Conservation (phyloP, 2,797 vertebrate genomes). For the Petrocephalus schoutedeni region DNA sequence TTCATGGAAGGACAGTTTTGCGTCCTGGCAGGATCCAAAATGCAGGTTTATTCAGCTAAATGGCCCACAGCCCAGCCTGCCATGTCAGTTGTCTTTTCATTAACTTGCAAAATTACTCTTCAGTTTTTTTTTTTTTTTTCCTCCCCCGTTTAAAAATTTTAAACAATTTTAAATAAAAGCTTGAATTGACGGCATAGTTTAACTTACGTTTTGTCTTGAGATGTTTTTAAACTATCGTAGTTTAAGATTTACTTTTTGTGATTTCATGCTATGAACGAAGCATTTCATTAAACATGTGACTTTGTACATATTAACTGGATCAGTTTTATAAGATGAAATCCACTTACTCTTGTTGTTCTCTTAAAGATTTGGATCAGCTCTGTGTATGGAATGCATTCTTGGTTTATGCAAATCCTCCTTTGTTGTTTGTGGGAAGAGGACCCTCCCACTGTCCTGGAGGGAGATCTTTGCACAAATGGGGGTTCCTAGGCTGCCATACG, state of each 20-base stretch:
- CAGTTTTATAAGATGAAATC: neutral
- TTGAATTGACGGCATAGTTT: neutral
- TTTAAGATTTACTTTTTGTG: neutral
- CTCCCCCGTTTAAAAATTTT: neutral
- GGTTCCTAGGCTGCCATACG: neutral
- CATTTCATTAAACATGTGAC: neutral
- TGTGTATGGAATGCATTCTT: neutral
- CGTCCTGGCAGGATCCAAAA: neutral
- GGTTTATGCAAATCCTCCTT: neutral
- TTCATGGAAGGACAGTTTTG: neutral
- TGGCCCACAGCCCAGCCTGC: neutral
- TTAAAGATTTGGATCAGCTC: neutral
- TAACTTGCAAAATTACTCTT: neutral
- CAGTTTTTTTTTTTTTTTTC: neutral
- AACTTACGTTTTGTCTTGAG: neutral
- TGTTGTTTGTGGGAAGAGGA: neutral
- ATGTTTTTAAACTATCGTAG: neutral
- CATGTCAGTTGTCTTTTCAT: neutral
- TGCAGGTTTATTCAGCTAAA: neutral
- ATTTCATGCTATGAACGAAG: neutral
- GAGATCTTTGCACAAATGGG: neutral
- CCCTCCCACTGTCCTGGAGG: neutral
- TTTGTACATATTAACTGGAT: neutral
- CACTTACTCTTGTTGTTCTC: neutral
- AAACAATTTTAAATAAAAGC: slow-evolving; percentile 5